Base-by-base conservation (phyloP, 2,797 vertebrate species). In the Urophycis tenuis region DNA sequence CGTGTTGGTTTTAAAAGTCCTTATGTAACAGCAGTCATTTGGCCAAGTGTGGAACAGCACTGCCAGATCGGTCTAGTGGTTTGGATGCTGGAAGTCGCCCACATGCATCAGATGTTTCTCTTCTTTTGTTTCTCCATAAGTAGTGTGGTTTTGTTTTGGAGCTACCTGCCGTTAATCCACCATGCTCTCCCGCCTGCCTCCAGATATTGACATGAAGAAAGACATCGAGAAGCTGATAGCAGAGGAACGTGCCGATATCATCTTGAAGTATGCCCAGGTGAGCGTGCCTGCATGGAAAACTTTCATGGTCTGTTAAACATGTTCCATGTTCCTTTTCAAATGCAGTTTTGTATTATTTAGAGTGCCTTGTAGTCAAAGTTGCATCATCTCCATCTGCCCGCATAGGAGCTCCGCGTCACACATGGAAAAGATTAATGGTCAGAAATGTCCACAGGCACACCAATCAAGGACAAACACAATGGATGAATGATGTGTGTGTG, bases 131-230 rank as follows among this genome's bases (percentile, higher is more conserved):
- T 1, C 0, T 70, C 67, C 67, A 31, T 70, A 31, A 33, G 29
- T 33, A 69, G 60, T 69, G 11, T 29, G 1, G 6, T 82, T 1
- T 60, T 29, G 71, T 29, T 45, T 32, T 19, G 2, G 15, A 49
- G 67, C 33, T 53, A 79, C 33, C 71, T 82, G 32, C 75, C 39
- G 22, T 53, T 31, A 1, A 34, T 17, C 69, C 2, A 0, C 3
- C 2, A 70, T 34, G 60, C 12, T 31, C 41, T 71, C 34, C 79
- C 60, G 29, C 84, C 82, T 76, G 74, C 67, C 79, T 49, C 17
- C 91, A 96, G 95, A 87, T 93, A 92, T 90, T 95, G 96, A 94
- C 93, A 95, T 96, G 95, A 97, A 95, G 95, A 96, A 96, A 90
- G 94, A 97, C 86, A 92, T 95, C 36, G 94, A 95, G 86, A 92